Evolutionary conservation across 2,888 invertebrate genomes (phyloP), one percentile per base, ranked within the genome.

Genomic region (Tethea ocularis): DNA sequence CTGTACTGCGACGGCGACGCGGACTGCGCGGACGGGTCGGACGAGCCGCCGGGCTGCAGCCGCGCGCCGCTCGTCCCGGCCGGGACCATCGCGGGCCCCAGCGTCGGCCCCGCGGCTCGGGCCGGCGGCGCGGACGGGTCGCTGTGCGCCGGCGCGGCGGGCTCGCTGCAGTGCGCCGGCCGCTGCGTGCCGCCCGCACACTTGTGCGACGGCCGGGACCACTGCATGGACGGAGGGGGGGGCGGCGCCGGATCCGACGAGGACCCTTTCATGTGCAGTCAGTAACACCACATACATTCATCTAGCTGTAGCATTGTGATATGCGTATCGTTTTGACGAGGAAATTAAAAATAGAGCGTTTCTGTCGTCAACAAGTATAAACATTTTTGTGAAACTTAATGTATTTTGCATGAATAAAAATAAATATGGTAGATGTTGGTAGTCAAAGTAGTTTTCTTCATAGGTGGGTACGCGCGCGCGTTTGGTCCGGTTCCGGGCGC

Each of bases 191-290:
- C 94, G 59, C 93, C 93, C 46, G 94, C 94, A 70, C 94, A 93
- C 74, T 94, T 94, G 22, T 97, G 97, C 85, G 96, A 97, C 83
- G 95, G 96, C 0, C 92, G 94, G 46, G 94, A 95, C 69, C 96
- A 97, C 83, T 96, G 96, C 75, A 87, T 83, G 4, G 96, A 96
- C 82, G 84, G 95, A 63, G 93, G 93, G 0, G 96, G 95, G 69
- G 74, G 64, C 52, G 90, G 88, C 57, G 87, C 89, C 46, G 94
- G 94, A 65, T 93, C 94, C 41, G 96, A 96, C 76, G 96, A 96
- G 84, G 93, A 94, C 58, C 88, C 93, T 0, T 71, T 78, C 11
- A 69, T 93, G 55, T 95, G 95, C 77, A 74, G 88, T 88, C 74
- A 91, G 86, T 89, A 1, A 5, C 33, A 13, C 33, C 2, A 7